Conservation (phyloP, 2,113 vertebrate species). For the Aspidoscelis tigris region DNA sequence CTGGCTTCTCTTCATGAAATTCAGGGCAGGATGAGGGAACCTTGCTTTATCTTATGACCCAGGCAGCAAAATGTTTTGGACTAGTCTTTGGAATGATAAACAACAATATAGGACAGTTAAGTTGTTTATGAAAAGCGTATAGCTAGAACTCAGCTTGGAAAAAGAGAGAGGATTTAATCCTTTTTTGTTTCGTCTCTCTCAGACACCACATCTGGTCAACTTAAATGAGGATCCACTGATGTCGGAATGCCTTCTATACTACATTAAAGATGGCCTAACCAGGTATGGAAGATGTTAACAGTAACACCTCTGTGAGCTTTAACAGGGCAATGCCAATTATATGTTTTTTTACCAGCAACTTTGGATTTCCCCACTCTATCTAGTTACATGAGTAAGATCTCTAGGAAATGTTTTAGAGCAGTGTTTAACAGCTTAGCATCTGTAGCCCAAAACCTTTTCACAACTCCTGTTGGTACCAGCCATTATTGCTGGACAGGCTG, state of each 20-base stretch:
- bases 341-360: neutral
- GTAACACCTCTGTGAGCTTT: accelerated
- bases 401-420: neutral
- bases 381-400: neutral
- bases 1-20: too few relatives aligned
- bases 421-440: neutral
- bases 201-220: constrained; percentile 97
- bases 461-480: too few relatives aligned
- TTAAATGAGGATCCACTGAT: constrained; percentile 97
- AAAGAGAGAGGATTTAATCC: accelerated
- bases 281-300: constrained; percentile 76
- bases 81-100: too few relatives aligned
- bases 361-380: neutral
- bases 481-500: too few relatives aligned
- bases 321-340: neutral
- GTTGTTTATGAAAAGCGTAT: neutral
- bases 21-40: too few relatives aligned
- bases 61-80: too few relatives aligned
- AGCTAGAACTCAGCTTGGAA: too few relatives aligned
- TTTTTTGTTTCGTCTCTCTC: constrained; percentile 5
- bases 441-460: too few relatives aligned
- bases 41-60: too few relatives aligned
- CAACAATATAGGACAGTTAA: neutral
- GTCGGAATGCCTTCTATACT: constrained; percentile 97
- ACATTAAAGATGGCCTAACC: constrained; percentile 96